A percentile compares a stretch with the other conserved stretches of the same genome.
Evolutionary conservation across 2,797 vertebrate species (phyloP).

Genomic region (Astyanax mexicanus): DNA sequence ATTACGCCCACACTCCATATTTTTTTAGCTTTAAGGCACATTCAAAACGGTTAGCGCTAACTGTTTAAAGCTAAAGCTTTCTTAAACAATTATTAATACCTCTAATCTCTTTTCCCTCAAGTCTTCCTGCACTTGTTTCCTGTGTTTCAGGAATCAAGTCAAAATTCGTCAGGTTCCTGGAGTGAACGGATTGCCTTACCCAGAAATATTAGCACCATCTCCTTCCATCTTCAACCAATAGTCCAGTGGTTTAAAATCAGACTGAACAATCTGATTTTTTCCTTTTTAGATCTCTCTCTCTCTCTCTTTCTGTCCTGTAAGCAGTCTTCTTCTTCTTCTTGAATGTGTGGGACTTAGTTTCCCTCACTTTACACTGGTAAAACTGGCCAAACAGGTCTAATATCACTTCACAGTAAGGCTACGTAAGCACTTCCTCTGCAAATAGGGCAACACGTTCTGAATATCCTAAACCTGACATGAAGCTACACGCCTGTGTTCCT

Average conservation of each 20-base stretch:
- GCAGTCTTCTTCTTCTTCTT: constrained; percentile 7
- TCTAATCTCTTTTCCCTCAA: background rate
- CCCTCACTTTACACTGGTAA: constrained; percentile 31
- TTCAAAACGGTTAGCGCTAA: background rate
- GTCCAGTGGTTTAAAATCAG: no score
- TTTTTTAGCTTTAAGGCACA: background rate
- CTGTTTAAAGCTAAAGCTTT: background rate
- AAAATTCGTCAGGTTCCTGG: background rate
- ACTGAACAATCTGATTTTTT: background rate
- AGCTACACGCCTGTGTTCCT: constrained; percentile 52
- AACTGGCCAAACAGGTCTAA: constrained; percentile 53
- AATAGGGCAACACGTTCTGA: constrained; percentile 29
- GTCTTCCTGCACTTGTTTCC: background rate
- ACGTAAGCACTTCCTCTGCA: constrained; percentile 44
- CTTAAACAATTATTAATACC: background rate
- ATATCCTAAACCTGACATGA: constrained; percentile 55
- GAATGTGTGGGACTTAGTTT: constrained; percentile 4
- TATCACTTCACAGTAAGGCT: constrained; percentile 4
- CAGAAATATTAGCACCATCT: constrained; percentile 25
- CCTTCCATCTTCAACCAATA: constrained; percentile 20
- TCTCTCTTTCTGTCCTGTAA: background rate
- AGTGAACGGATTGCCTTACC: constrained; percentile 32
- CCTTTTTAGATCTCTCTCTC: background rate
- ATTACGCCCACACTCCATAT: background rate
- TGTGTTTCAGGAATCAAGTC: background rate